These are phyloP conservation scores for Trogon surrucura DNA, from an alignment of 2,113 vertebrate genomes.

Conservation along the genomic window DNA sequence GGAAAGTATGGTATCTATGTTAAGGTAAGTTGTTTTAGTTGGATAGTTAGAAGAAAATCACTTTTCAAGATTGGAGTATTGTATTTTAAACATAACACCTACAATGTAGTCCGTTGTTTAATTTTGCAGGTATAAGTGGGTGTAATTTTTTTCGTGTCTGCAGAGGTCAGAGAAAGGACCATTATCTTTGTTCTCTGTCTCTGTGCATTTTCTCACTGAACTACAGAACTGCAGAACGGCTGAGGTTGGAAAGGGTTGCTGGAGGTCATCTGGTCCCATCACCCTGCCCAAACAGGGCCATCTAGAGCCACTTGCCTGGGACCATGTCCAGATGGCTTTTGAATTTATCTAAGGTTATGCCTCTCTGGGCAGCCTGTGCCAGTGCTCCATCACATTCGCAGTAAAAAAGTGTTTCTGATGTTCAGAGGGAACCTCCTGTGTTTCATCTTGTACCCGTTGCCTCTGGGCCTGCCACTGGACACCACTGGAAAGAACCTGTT, in stretches of 20 bases:
- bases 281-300: neutral
- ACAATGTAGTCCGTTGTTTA: neutral
- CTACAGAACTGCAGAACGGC: neutral
- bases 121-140: neutral
- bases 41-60: neutral
- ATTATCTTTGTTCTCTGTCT: neutral
- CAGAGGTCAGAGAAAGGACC: neutral
- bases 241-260: neutral
- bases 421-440: neutral
- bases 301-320: neutral
- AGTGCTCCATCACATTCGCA: accelerated
- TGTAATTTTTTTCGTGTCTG: neutral
- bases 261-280: accelerated
- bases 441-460: neutral
- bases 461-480: neutral
- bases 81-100: neutral
- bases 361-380: neutral
- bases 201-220: neutral
- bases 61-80: neutral
- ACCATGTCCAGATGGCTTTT: accelerated
- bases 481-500: neutral
- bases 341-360: neutral
- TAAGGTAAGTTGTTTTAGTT: neutral
- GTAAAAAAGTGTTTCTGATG: neutral
- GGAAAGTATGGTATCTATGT: neutral